phyloP scores from a whole-genome alignment of 2,888 invertebrate species.

The Eupithecia abbreviata region DNA sequence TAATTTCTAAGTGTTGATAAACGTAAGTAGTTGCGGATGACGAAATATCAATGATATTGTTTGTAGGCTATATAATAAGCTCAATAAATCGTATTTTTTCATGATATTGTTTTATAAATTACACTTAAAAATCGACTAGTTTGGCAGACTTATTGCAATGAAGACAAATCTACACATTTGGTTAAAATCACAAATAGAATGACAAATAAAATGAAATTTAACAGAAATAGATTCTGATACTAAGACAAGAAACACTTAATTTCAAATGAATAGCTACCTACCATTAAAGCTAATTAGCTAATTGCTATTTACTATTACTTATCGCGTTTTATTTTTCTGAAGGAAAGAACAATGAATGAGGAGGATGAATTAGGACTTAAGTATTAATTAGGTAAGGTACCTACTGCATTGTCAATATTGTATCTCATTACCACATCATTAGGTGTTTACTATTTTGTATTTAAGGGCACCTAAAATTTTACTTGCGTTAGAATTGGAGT shows the following conservation, averaged over 20 bases:
- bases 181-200: background rate
- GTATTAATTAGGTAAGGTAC: background rate
- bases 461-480: slow-evolving; percentile 10
- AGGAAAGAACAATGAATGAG: background rate
- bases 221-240: too few species aligned
- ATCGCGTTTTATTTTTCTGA: background rate
- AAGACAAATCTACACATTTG: background rate
- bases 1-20: slow-evolving; percentile 4
- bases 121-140: background rate
- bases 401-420: background rate
- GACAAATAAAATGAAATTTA: too few species aligned
- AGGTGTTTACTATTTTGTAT: background rate
- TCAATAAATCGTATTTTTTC: slow-evolving; percentile 37
- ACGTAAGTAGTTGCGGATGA: slow-evolving; percentile 20
- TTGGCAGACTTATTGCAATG: background rate
- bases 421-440: background rate
- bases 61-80: slow-evolving; percentile 32
- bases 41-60: slow-evolving; percentile 32
- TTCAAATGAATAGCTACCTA: background rate
- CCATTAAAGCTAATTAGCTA: background rate
- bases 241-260: background rate
- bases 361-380: background rate
- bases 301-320: background rate
- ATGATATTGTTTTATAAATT: slow-evolving; percentile 11
- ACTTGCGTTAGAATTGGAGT: slow-evolving; percentile 7